phyloP scores from a whole-genome alignment of 35 echinoderm and acorn worm genomes.

The Apostichopus californicus region DNA sequence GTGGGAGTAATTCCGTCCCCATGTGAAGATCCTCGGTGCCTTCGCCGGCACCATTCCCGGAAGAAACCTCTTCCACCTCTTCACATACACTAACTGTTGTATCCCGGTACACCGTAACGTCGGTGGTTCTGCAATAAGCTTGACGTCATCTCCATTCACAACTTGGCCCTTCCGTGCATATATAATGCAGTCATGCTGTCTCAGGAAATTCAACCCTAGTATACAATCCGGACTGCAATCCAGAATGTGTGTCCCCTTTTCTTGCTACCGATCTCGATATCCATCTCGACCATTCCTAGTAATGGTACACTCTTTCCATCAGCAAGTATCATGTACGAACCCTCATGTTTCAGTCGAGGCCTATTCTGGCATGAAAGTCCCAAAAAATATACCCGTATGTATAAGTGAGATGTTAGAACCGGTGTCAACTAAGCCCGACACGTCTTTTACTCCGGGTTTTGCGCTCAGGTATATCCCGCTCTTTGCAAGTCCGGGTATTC shows the following conservation, averaged over 20 bases:
- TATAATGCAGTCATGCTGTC: slow-evolving; percentile 30
- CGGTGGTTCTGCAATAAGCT: background rate
- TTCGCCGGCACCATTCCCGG: background rate
- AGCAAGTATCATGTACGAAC: too few relatives aligned
- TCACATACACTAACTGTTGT: slow-evolving; percentile 51
- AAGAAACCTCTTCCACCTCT: slow-evolving; percentile 49
- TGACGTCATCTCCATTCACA: background rate
- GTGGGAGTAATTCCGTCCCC: too few relatives aligned
- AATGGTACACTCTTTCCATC: too few relatives aligned
- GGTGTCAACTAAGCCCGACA: slow-evolving; percentile 28
- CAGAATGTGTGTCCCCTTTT: background rate
- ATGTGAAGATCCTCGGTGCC: slow-evolving; percentile 3
- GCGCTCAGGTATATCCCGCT: slow-evolving; percentile 28
- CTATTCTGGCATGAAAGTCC: too few relatives aligned
- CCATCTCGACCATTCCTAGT: background rate
- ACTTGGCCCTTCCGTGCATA: slow-evolving; percentile 19
- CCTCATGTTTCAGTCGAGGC: too few relatives aligned
- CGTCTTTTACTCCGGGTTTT: background rate
- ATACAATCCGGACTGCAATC: slow-evolving; percentile 44
- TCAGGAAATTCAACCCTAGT: slow-evolving; percentile 29
- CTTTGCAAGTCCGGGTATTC: slow-evolving; percentile 31
- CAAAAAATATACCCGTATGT: too few relatives aligned
- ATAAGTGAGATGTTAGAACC: too few relatives aligned
- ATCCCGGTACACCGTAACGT: slow-evolving; percentile 32
- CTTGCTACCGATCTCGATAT: slow-evolving; percentile 35